Percentiles rank a stretch among this genome's conserved stretches.
Evolutionary conservation across 2,888 invertebrate species (phyloP).

Genomic region (Lepidocyrtoides sp.): DNA sequence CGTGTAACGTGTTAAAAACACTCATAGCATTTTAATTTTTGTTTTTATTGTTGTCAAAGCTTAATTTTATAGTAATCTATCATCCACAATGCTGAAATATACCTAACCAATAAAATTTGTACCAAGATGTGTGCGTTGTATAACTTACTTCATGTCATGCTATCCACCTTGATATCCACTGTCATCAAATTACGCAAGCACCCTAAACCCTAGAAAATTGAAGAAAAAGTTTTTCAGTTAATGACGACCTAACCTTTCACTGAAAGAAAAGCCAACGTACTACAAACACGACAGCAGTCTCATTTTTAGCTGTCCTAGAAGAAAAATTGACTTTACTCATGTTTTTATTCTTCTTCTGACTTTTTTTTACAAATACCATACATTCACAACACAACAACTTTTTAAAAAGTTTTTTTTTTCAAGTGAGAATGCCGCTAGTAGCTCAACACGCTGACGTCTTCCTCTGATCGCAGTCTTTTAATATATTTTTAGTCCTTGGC

Average conservation of each 20-base stretch:
- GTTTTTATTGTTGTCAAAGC: too few relatives aligned
- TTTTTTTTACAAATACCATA: too few relatives aligned
- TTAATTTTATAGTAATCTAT: too few relatives aligned
- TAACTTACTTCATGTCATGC: too few relatives aligned
- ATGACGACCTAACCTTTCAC: background rate
- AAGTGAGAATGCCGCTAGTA: background rate
- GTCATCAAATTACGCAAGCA: background rate
- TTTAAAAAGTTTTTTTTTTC: too few relatives aligned
- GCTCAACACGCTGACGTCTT: background rate
- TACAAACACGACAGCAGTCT: background rate
- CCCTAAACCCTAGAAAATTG: background rate
- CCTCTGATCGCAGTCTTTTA: background rate
- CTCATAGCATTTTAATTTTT: too few relatives aligned
- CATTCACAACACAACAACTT: too few relatives aligned
- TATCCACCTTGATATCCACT: background rate
- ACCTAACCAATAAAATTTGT: too few relatives aligned
- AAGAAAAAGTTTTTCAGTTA: background rate
- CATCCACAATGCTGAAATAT: too few relatives aligned
- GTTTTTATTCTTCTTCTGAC: background rate
- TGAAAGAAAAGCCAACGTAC: background rate
- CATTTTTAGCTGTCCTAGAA: background rate
- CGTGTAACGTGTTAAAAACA: too few relatives aligned
- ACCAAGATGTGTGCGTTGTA: too few relatives aligned
- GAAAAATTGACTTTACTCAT: background rate
- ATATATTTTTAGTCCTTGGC: constrained; percentile 56